Evolutionary conservation across 2,113 vertebrate genomes (phyloP), one percentile per base, ranked within the genome.

Genomic region (Coregonus clupeaformis): DNA sequence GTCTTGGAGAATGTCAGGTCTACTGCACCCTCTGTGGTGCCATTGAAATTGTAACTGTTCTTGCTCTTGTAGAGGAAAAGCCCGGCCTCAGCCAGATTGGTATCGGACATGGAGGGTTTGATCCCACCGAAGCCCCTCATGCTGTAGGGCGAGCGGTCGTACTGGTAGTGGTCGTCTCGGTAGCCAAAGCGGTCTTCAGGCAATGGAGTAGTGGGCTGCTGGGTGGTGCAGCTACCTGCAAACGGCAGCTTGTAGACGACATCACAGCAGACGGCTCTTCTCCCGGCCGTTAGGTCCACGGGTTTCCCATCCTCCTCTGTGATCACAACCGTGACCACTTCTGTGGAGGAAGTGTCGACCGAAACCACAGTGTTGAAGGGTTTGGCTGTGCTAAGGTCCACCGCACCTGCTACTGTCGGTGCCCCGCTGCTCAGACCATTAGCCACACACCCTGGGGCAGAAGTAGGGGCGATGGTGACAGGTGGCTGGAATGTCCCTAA

Each of bases 111-210:
- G 3, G 98, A 98, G 4, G 97, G 95, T 89, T 98, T 98, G 90
- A 98, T 97, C 81, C 96, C 96, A 82, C 96, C 94, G 76, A 96
- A 91, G 47, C 95, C 94, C 92, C 94, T 94, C 81, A 94, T 95
- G 73, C 94, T 89, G 69, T 94, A 96, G 0, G 95, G 78, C 24
- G 95, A 91, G 62, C 96, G 94, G 82, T 94, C 94, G 84, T 97
- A 98, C 47, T 96, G 96, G 87, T 98, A 99, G 84, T 98, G 96
- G 82, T 98, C 98, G 89, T 99, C 98, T 77, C 96, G 94, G 83
- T 99, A 98, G 86, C 97, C 98, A 89, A 98, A 98, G 27, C 97
- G 97, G 84, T 99, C 98, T 90, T 98, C 97, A 14, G 98, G 97
- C 76, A 99, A 91, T 1, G 95, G 94, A 42, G 95, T 91, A 72